These are phyloP conservation scores for Morpho helenor DNA, from an alignment of 2,888 invertebrate genomes.

Conservation along the genomic window DNA sequence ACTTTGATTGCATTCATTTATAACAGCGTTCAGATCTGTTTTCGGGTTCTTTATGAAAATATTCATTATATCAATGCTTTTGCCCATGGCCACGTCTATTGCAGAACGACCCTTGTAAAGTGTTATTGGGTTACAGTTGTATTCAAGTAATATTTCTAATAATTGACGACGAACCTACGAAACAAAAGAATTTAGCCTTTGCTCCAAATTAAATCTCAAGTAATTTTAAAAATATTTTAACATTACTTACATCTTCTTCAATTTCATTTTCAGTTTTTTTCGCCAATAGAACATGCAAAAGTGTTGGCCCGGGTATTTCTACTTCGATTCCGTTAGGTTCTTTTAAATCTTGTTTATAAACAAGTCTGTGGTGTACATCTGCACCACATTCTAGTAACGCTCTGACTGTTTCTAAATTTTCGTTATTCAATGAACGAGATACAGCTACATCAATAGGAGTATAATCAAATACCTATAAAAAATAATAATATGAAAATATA, in stretches of 20 bases:
- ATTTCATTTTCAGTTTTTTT: slow-evolving; percentile 38
- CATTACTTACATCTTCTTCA: slow-evolving; percentile 44
- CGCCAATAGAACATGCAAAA: slow-evolving; percentile 53
- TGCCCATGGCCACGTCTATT: slow-evolving; percentile 47
- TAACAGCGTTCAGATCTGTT: slow-evolving; percentile 50
- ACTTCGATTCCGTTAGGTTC: slow-evolving; percentile 12
- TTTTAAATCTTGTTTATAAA: slow-evolving; percentile 13
- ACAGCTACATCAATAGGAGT: slow-evolving; percentile 52
- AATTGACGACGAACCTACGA: slow-evolving; percentile 42
- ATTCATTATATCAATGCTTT: slow-evolving; percentile 41
- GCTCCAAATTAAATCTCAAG: neutral
- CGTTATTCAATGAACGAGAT: slow-evolving; percentile 42
- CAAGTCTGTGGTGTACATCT: slow-evolving; percentile 39
- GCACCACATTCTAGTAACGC: slow-evolving; percentile 52
- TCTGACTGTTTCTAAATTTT: slow-evolving; percentile 46
- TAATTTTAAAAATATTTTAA: slow-evolving; percentile 1
- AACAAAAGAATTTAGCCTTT: too few relatives aligned
- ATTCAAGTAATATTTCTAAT: slow-evolving; percentile 49
- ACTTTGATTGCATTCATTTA: slow-evolving; percentile 52
- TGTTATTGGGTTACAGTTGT: slow-evolving; percentile 43
- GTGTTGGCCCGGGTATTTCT: slow-evolving; percentile 46
- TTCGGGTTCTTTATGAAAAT: slow-evolving; percentile 48
- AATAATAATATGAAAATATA: too few relatives aligned
- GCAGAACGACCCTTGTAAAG: slow-evolving; percentile 53
- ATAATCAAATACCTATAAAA: slow-evolving; percentile 44